These are phyloP conservation scores for Liodrosophila aerea DNA, from an alignment of 2,888 invertebrate species.

Conservation along the genomic window DNA sequence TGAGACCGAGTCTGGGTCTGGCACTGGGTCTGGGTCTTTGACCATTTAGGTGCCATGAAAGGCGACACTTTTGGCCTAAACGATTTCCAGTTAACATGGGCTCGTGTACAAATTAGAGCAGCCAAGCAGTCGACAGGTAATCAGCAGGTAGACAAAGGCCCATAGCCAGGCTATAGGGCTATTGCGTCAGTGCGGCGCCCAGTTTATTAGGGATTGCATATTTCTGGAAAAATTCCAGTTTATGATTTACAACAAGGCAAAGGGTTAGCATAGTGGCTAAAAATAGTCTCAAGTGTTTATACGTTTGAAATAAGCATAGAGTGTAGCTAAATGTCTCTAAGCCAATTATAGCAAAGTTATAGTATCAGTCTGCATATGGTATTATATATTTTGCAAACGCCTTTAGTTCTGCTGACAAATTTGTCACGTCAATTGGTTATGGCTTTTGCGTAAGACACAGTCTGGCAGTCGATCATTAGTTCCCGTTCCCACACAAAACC, in stretches of 20 bases:
- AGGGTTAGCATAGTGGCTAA: slow-evolving; percentile 7
- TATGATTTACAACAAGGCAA: slow-evolving; percentile 37
- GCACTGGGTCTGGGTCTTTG: slow-evolving; percentile 8
- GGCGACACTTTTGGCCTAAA: slow-evolving; percentile 63
- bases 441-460: slow-evolving; percentile 39
- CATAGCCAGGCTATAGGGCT: not conserved
- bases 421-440: slow-evolving; percentile 31
- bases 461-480: slow-evolving; percentile 23
- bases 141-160: slow-evolving; percentile 43
- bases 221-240: slow-evolving; percentile 13
- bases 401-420: slow-evolving; percentile 24
- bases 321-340: too few relatives aligned
- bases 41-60: slow-evolving; percentile 46
- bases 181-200: slow-evolving; percentile 52
- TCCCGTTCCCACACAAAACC: slow-evolving; percentile 52
- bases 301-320: too few relatives aligned
- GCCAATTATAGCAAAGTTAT: not conserved
- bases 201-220: slow-evolving; percentile 41
- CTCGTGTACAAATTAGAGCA: slow-evolving; percentile 58
- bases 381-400: not conserved
- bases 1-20: not conserved
- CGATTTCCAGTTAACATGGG: slow-evolving; percentile 58
- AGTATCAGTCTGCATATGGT: not conserved
- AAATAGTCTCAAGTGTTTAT: too few relatives aligned
- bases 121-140: slow-evolving; percentile 39